Percentiles rank a stretch among this genome's conserved stretches.
These are phyloP conservation scores for Etheostoma perlongum DNA, from an alignment of 2,797 vertebrate species.

Conservation along the genomic window DNA sequence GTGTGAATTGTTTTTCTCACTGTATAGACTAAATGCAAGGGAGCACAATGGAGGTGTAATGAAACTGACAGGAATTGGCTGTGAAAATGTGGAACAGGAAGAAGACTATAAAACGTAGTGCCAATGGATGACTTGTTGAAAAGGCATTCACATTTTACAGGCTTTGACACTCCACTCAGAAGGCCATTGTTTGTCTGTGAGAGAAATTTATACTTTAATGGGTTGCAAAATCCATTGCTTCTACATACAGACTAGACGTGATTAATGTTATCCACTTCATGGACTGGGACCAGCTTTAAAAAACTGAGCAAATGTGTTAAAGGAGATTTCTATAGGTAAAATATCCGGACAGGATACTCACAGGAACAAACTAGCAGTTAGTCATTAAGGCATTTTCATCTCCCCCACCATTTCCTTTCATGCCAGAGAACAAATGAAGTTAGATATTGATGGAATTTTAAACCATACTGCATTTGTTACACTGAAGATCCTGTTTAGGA, in stretches of 20 bases:
- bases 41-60: constrained; percentile 58
- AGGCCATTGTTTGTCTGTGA: constrained; percentile 68
- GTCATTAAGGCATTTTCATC: constrained; percentile 19
- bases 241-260: constrained; percentile 54
- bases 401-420: constrained; percentile 9
- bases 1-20: constrained; percentile 21
- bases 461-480: constrained; percentile 45
- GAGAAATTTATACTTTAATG: constrained; percentile 63
- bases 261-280: constrained; percentile 50
- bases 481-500: constrained; percentile 50
- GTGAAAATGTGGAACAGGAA: constrained; percentile 72
- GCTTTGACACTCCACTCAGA: constrained; percentile 65
- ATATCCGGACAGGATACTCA: constrained; percentile 7
- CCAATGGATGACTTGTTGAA: constrained; percentile 75
- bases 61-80: constrained; percentile 65
- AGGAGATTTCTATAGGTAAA: constrained; percentile 16
- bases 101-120: constrained; percentile 66
- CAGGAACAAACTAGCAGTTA: constrained; percentile 40
- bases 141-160: constrained; percentile 75
- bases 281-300: constrained; percentile 38
- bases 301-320: constrained; percentile 1
- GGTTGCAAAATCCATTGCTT: constrained; percentile 39
- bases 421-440: constrained; percentile 45
- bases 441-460: constrained; percentile 54
- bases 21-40: constrained; percentile 7